Base-by-base conservation (phyloP, 23 tunicate species). In the Diplosoma virens region DNA sequence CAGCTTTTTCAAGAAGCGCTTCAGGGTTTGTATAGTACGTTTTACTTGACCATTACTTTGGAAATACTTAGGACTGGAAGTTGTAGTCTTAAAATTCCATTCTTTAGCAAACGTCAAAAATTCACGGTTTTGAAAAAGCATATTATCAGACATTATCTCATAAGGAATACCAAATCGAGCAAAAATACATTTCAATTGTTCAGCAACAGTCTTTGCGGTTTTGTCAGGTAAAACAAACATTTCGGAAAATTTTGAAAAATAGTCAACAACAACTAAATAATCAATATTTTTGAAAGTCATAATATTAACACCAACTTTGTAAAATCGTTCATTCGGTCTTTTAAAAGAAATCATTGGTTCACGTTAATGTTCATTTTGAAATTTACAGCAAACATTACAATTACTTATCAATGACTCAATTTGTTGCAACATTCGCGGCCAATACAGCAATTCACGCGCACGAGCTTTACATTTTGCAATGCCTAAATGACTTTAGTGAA, bases 401-500 rank as follows among this genome's bases (percentile, higher is more conserved):
- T 29, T 31, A 9, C 69, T 32, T 1, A 82, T 52, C 17, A 59
- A 28, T 1, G n/a, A 26, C n/a, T 59, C 87, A 30, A 82, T 74
- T n/a, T 82, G 75, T 9, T 1, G 23, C 5, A 31, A 31, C 68
- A 82, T 73, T 9, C 87, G 22, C 16, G 87, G 80, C 87, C 80
- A 82, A 73, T 53, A 82, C 29, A 78, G 23, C 26, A 48, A 33
- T 16, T 76, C 77, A 26, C 88, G 37, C 2, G 88, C 82, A n/a
- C 82, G 64, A 1, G 68, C 25, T 54, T 84, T 84, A 66, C 82
- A 75, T 33, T 84, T 84, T 29, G 41, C 61, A 32, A 75, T 67
- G 56, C 88, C 88, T 4, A 84, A 46, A 35, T 75, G 88, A 23
- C 75, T 46, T 73, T 82, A 60, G 32, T 82, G 87, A 61, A 82